Evolutionary conservation across 2,888 invertebrate species (phyloP).

Genomic region (Drosophila affinis): DNA sequence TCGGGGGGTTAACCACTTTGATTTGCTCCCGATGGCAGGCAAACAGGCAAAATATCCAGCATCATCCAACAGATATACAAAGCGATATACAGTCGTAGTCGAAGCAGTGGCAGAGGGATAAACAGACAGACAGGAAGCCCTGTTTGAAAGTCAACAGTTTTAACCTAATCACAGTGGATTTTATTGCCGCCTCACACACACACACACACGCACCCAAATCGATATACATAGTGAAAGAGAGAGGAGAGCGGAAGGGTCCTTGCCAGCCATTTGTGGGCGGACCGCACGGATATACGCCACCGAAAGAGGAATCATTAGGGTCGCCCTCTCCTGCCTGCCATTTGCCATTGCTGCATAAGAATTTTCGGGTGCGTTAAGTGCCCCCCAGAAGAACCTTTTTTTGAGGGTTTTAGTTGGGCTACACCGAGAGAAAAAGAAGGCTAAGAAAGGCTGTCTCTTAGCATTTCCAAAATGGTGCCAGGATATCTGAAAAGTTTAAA

Average conservation of each 20-base stretch:
- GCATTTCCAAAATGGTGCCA: too few relatives aligned
- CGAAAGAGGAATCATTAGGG: constrained; percentile 65
- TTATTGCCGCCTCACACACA: constrained; percentile 66
- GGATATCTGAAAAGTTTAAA: too few relatives aligned
- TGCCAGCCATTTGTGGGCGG: constrained; percentile 56
- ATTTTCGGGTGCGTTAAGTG: constrained; percentile 76
- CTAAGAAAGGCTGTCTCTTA: too few relatives aligned
- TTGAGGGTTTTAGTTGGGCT: constrained; percentile 20
- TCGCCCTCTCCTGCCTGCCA: neutral
- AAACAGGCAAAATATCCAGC: constrained; percentile 52
- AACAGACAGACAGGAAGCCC: constrained; percentile 51
- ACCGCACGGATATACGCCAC: constrained; percentile 29
- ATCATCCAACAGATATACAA: constrained; percentile 13
- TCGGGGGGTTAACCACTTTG: constrained; percentile 48
- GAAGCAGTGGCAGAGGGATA: neutral
- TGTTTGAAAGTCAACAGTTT: constrained; percentile 81
- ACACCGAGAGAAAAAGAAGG: constrained; percentile 5
- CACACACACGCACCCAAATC: constrained; percentile 45
- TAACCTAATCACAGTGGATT: constrained; percentile 80
- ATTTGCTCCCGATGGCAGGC: constrained; percentile 46
- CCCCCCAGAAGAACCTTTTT: constrained; percentile 45
- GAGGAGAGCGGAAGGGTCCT: constrained; percentile 25
- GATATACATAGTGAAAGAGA: constrained; percentile 30
- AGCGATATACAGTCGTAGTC: neutral
- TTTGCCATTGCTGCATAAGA: constrained; percentile 72